phyloP scores from a whole-genome alignment of 2,113 vertebrate species.

The Muntiacus reevesi region DNA sequence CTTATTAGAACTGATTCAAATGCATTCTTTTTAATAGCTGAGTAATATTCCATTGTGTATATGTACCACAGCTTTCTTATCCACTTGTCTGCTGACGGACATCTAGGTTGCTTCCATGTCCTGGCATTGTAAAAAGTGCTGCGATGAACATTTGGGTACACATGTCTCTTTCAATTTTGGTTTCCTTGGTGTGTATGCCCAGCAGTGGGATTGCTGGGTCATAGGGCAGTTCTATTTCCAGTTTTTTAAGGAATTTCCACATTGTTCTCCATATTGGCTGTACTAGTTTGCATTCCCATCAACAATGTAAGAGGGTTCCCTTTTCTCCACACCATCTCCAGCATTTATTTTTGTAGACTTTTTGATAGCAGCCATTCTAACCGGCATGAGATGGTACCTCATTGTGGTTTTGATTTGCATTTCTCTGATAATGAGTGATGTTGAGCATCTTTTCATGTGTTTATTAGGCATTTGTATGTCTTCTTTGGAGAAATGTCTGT shows the following conservation, averaged over 20 bases:
- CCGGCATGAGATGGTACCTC: fast-evolving
- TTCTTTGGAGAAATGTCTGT: neutral
- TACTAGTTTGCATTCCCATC: neutral
- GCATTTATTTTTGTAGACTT: neutral
- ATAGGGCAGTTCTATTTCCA: neutral
- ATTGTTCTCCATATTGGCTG: neutral
- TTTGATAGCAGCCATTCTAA: neutral
- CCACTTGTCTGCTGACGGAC: neutral
- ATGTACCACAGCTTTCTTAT: neutral
- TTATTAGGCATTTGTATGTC: neutral
- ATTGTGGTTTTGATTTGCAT: neutral
- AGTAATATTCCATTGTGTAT: neutral
- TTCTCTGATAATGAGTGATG: neutral
- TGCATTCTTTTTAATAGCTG: neutral
- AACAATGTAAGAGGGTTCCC: neutral
- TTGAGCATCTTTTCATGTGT: neutral
- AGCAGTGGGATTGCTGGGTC: neutral
- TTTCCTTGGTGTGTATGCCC: neutral
- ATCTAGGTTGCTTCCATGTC: neutral
- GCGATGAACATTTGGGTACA: neutral
- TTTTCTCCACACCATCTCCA: neutral
- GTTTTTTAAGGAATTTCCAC: neutral
- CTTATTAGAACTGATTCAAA: neutral
- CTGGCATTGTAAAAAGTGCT: neutral
- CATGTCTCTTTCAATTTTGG: neutral